phyloP scores from a whole-genome alignment of 2,888 invertebrate genomes.

The Drosophila anomelani region DNA sequence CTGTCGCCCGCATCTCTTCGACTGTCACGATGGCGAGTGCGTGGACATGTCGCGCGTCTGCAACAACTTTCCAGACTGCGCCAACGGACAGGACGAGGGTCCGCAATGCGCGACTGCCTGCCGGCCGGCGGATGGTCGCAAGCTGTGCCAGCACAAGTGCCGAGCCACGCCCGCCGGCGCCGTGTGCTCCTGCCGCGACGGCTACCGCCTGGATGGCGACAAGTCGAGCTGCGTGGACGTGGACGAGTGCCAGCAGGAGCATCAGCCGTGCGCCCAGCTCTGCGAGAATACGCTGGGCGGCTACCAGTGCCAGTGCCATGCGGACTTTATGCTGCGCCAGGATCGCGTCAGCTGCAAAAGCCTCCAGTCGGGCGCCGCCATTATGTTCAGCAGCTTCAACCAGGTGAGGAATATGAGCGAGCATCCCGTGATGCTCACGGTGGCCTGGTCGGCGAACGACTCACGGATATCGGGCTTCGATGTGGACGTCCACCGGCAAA shows the following conservation, averaged over 20 bases:
- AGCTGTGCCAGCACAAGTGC: slow-evolving; percentile 87
- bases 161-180: slow-evolving; percentile 88
- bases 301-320: slow-evolving; percentile 82
- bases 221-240: slow-evolving; percentile 88
- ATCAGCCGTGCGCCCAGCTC: slow-evolving; percentile 87
- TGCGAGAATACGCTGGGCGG: slow-evolving; percentile 83
- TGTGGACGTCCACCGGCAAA: slow-evolving; percentile 84
- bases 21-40: slow-evolving; percentile 88
- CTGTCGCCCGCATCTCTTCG: slow-evolving; percentile 84
- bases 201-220: slow-evolving; percentile 86
- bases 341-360: slow-evolving; percentile 90
- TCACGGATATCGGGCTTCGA: slow-evolving; percentile 86
- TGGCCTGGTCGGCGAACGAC: slow-evolving; percentile 85
- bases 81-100: slow-evolving; percentile 89
- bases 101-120: slow-evolving; percentile 87
- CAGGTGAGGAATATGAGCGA: slow-evolving; percentile 86
- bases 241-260: slow-evolving; percentile 88
- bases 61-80: slow-evolving; percentile 88
- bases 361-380: slow-evolving; percentile 85
- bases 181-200: slow-evolving; percentile 87
- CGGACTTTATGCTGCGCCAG: slow-evolving; percentile 84
- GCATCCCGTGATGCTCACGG: slow-evolving; percentile 76
- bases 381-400: slow-evolving; percentile 86
- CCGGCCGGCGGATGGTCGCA: slow-evolving; percentile 33
- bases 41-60: slow-evolving; percentile 88